Conservation (phyloP, 2,113 vertebrate species). For the Chascanopsetta lugubris region DNA sequence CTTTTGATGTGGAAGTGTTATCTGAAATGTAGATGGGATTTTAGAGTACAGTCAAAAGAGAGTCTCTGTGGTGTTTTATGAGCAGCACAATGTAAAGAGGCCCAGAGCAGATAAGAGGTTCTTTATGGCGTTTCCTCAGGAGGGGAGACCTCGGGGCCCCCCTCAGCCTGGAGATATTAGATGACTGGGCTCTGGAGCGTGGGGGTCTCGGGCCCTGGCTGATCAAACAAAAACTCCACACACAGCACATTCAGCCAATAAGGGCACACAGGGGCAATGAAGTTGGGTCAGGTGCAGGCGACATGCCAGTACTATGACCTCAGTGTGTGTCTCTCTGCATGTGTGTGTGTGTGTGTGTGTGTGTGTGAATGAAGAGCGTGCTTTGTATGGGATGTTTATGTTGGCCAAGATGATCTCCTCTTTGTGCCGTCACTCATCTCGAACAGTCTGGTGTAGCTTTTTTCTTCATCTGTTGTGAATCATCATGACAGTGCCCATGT, state of each 20-base stretch:
- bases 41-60: conserved; percentile 61
- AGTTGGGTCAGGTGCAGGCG: conserved; percentile 74
- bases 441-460: conserved; percentile 23
- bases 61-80: conserved; percentile 70
- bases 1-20: conserved; percentile 51
- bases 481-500: conserved; percentile 15
- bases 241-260: conserved; percentile 53
- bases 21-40: conserved; percentile 53
- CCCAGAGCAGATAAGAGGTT: conserved; percentile 69
- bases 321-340: conserved; percentile 20
- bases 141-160: conserved; percentile 61
- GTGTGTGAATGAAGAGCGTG: not conserved
- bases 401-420: conserved; percentile 41
- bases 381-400: conserved; percentile 58
- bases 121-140: conserved; percentile 71
- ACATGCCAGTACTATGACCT: conserved; percentile 59
- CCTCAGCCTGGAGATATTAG: conserved; percentile 70
- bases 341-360: not conserved
- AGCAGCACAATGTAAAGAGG: conserved; percentile 63
- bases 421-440: conserved; percentile 32
- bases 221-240: conserved; percentile 78
- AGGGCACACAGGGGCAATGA: conserved; percentile 73
- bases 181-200: conserved; percentile 65
- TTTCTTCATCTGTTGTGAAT: conserved; percentile 33
- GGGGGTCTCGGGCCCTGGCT: conserved; percentile 72